phyloP scores from a whole-genome alignment of 2,888 invertebrate species.

The Clitarchus hookeri region DNA sequence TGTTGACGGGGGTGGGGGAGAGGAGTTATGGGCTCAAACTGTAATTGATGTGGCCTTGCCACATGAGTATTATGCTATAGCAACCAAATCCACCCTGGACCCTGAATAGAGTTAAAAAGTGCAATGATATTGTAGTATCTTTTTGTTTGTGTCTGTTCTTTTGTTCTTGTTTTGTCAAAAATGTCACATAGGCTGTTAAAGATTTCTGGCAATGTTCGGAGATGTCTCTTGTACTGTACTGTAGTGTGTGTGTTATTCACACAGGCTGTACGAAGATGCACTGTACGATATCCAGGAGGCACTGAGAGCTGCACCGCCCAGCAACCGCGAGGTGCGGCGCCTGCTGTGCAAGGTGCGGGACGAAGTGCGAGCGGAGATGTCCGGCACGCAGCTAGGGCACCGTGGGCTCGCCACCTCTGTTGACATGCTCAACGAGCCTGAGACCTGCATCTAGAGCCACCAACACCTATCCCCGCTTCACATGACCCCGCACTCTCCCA shows the following conservation, averaged over 20 bases:
- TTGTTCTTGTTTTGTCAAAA: no score
- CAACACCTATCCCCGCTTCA: background rate
- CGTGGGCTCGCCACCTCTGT: constrained; percentile 38
- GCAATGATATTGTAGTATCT: no score
- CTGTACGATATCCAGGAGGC: constrained; percentile 83
- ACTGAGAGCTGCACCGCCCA: constrained; percentile 70
- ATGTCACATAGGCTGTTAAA: no score
- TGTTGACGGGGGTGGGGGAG: no score
- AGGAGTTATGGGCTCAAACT: no score
- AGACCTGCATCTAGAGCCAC: constrained; percentile 25
- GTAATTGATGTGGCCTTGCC: no score
- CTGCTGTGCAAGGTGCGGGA: constrained; percentile 76
- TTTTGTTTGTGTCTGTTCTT: no score
- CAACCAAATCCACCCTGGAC: no score
- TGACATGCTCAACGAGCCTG: constrained; percentile 39
- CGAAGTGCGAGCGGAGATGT: constrained; percentile 59
- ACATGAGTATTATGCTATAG: no score
- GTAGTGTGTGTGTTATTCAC: constrained; percentile 32
- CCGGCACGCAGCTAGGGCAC: constrained; percentile 30
- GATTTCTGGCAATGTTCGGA: background rate
- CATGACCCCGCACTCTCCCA: background rate
- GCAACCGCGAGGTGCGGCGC: constrained; percentile 72
- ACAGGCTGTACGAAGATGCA: constrained; percentile 70
- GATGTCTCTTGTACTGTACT: constrained; percentile 20
- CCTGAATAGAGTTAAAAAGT: no score